Evolutionary conservation across 2,113 vertebrate genomes (phyloP).

Genomic region (Sinocyclocheilus anophthalmus): DNA sequence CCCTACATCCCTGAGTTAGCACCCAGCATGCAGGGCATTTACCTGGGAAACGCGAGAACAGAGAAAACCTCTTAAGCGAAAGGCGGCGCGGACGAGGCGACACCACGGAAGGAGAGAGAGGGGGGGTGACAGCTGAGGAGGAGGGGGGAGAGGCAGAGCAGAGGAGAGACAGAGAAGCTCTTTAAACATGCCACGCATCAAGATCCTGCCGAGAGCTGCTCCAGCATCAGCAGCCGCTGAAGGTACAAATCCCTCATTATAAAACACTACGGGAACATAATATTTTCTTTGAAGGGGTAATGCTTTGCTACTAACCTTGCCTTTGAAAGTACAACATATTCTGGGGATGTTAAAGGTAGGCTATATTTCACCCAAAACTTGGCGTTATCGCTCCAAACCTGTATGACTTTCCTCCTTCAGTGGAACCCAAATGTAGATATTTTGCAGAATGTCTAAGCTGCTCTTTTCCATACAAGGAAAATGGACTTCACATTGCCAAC

Average conservation of each 20-base stretch:
- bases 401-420: neutral
- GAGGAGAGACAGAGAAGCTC: slow-evolving; percentile 61
- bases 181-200: slow-evolving; percentile 25
- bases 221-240: too few relatives aligned
- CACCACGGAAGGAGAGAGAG: slow-evolving; percentile 74
- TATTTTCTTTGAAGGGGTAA: neutral
- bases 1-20: neutral
- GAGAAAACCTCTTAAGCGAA: slow-evolving; percentile 82
- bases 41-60: slow-evolving; percentile 84
- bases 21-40: slow-evolving; percentile 63
- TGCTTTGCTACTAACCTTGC: neutral
- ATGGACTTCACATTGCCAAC: too few relatives aligned
- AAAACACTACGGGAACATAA: neutral
- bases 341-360: neutral
- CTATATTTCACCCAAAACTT: too few relatives aligned
- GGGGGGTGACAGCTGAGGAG: slow-evolving; percentile 71
- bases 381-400: neutral
- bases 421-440: neutral
- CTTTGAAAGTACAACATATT: neutral
- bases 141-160: neutral
- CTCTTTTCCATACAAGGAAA: neutral
- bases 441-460: neutral
- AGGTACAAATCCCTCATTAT: neutral
- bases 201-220: neutral
- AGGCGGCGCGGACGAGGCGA: slow-evolving; percentile 77